A percentile compares a stretch with the other conserved stretches of the same genome.
Conservation (phyloP, 2,888 invertebrate species). For the Pseudococcus jackbeardsleyi region DNA sequence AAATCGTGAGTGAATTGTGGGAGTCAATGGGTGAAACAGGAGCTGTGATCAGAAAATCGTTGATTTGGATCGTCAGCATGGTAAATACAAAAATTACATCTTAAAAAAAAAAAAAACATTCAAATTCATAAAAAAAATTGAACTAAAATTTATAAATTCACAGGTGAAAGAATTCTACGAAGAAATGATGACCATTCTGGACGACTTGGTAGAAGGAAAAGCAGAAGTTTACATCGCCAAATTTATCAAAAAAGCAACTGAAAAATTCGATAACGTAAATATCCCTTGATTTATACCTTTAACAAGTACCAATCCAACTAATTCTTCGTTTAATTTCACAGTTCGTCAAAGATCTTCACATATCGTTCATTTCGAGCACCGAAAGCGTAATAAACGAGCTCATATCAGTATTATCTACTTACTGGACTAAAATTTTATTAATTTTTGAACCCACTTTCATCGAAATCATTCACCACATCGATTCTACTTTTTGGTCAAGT, state of each 20-base stretch:
- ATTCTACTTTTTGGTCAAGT: conserved; percentile 80
- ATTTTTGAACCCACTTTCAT: conserved; percentile 85
- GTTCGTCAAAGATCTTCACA: conserved; percentile 83
- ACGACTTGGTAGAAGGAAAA: conserved; percentile 81
- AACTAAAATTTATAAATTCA: background rate
- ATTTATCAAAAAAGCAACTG: conserved; percentile 78
- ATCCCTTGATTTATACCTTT: background rate
- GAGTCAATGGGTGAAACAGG: conserved; percentile 89
- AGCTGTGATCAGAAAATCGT: conserved; percentile 81
- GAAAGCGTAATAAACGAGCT: conserved; percentile 82
- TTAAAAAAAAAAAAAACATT: too few relatives aligned
- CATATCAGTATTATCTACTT: conserved; percentile 75
- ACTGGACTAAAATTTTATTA: conserved; percentile 81
- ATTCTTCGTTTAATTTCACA: conserved; percentile 67
- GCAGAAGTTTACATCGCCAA: conserved; percentile 80
- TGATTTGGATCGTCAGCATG: conserved; percentile 81
- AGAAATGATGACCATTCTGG: conserved; percentile 79
- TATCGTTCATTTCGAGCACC: conserved; percentile 78
- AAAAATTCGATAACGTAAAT: conserved; percentile 79
- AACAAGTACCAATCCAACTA: background rate
- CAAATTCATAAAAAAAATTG: background rate
- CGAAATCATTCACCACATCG: conserved; percentile 81
- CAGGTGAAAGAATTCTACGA: conserved; percentile 79
- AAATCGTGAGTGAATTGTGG: conserved; percentile 86
- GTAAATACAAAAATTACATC: too few relatives aligned